Conservation (phyloP, 2,888 invertebrate genomes). For the Drosophila mimetica region DNA sequence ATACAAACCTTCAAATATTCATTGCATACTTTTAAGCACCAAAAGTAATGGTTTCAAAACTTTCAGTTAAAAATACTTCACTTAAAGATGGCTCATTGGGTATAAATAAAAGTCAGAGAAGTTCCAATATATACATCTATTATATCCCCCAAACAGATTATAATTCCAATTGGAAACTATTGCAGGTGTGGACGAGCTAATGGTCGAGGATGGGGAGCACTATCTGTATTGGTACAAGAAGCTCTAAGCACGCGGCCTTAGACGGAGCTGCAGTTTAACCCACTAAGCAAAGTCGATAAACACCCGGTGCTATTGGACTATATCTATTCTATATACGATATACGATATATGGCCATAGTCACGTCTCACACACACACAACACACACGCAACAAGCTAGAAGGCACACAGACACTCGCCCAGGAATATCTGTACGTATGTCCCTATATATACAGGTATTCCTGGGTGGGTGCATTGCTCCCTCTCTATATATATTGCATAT, state of each 20-base stretch:
- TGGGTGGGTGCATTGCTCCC: constrained; percentile 10
- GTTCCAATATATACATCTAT: neutral
- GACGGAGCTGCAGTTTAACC: constrained; percentile 56
- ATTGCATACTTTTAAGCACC: neutral
- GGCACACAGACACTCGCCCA: constrained; percentile 9
- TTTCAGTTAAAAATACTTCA: no score
- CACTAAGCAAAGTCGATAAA: constrained; percentile 50
- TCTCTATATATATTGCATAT: constrained; percentile 32
- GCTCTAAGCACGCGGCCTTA: constrained; percentile 86
- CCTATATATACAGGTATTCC: constrained; percentile 3
- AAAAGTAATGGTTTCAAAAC: neutral
- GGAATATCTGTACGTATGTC: constrained; percentile 6
- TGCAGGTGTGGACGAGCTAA: constrained; percentile 92
- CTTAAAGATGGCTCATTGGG: neutral
- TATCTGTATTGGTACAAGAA: constrained; percentile 97
- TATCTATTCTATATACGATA: constrained; percentile 15
- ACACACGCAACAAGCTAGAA: constrained; percentile 24
- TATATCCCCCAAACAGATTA: neutral
- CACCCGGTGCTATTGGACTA: constrained; percentile 36
- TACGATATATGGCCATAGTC: constrained; percentile 20
- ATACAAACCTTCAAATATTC: no score
- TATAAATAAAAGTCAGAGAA: neutral
- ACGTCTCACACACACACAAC: constrained; percentile 26
- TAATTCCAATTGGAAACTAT: constrained; percentile 1
- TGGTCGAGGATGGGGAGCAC: constrained; percentile 94